A percentile compares a stretch with the other conserved stretches of the same genome.
These are phyloP conservation scores for Anas platyrhynchos DNA, from an alignment of 2,113 vertebrate species.

Conservation along the genomic window DNA sequence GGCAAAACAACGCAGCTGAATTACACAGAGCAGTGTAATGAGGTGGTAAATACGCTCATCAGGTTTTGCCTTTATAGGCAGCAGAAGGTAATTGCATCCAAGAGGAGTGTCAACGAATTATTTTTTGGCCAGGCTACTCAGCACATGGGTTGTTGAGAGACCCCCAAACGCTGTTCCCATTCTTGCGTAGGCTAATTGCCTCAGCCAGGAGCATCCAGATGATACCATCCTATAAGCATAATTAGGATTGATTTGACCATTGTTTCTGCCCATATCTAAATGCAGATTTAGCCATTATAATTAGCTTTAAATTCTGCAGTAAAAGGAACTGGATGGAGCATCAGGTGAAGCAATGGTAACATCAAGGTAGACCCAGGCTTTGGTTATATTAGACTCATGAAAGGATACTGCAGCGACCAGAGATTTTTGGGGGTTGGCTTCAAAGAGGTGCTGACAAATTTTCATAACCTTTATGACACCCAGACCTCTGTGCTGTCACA, in stretches of 20 bases:
- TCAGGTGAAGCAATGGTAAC: background rate
- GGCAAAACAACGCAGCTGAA: background rate
- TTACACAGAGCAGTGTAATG: background rate
- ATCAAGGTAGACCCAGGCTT: background rate
- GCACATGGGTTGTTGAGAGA: background rate
- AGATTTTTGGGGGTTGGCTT: background rate
- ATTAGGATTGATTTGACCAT: background rate
- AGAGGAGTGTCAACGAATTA: background rate
- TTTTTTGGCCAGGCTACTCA: background rate
- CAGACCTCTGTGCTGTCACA: background rate
- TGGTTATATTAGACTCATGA: background rate
- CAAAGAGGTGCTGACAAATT: background rate
- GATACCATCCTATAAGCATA: background rate
- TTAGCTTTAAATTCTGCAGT: background rate
- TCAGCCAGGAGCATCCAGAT: background rate
- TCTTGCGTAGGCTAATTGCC: background rate
- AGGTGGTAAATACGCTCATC: background rate
- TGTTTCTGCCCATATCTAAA: background rate
- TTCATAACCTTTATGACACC: background rate
- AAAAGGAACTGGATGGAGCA: background rate
- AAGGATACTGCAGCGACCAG: background rate
- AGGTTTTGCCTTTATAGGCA: background rate
- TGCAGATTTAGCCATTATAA: background rate
- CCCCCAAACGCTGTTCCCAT: background rate
- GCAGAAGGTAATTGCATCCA: background rate